Conservation (phyloP, 2,888 invertebrate species). For the Gandaritis pyraliata region DNA sequence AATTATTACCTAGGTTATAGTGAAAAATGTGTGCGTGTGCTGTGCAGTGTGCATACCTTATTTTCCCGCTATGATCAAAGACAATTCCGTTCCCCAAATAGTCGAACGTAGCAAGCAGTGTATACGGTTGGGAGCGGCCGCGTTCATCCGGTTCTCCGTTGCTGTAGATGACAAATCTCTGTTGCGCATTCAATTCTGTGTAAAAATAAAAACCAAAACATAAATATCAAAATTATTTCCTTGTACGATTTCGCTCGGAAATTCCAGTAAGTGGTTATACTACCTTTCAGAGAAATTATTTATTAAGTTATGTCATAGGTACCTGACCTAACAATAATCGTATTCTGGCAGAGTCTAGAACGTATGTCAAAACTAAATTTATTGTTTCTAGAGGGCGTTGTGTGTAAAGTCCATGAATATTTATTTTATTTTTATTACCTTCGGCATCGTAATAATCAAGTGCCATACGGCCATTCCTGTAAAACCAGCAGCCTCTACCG, state of each 20-base stretch:
- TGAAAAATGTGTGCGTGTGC: no score
- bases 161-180: conserved; percentile 72
- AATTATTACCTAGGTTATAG: no score
- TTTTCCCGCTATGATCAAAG: conserved; percentile 74
- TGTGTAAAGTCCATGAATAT: no score
- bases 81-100: conserved; percentile 76
- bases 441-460: conserved; percentile 75
- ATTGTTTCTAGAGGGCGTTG: background rate
- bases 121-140: conserved; percentile 64
- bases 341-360: no score
- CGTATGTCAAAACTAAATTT: no score
- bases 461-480: conserved; percentile 68
- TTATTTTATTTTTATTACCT: no score
- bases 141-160: conserved; percentile 70
- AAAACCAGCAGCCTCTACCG: conserved; percentile 71
- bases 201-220: background rate
- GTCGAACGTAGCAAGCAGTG: conserved; percentile 73
- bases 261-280: no score
- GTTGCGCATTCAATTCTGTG: conserved; percentile 71
- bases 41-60: conserved; percentile 55
- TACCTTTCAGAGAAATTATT: no score
- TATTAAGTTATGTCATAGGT: no score
- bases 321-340: no score
- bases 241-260: no score
- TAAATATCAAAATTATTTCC: no score